Conservation (phyloP, 92 coral and sea anemone species). For the Virgularia gustaviana region DNA sequence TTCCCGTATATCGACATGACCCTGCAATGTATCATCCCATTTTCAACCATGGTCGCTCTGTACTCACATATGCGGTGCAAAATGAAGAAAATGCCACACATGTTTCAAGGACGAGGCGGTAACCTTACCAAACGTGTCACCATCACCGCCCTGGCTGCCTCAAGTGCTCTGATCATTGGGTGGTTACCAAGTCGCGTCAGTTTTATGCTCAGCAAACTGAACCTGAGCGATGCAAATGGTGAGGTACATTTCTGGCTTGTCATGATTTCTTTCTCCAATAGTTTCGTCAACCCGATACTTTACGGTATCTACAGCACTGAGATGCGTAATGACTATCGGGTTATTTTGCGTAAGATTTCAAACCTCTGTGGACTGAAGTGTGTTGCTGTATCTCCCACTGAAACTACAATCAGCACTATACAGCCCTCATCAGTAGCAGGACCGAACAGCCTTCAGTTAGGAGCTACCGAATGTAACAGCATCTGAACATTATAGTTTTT, state of each 20-base stretch:
- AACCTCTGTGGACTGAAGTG: too few relatives aligned
- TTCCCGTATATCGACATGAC: constrained; percentile 35
- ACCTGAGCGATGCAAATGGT: constrained; percentile 21
- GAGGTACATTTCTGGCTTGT: constrained; percentile 24
- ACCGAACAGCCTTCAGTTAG: too few relatives aligned
- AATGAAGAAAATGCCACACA: constrained; percentile 29
- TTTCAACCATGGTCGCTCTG: constrained; percentile 23
- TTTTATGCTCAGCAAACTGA: constrained; percentile 25
- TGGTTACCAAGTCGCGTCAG: constrained; percentile 34
- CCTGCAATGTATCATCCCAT: constrained; percentile 32
- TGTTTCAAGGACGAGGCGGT: constrained; percentile 26
- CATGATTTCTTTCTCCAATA: constrained; percentile 24
- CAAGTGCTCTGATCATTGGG: constrained; percentile 32
- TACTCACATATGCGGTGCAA: constrained; percentile 26
- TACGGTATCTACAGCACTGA: constrained; percentile 30
- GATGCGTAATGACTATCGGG: constrained; percentile 22
- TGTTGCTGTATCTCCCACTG: too few relatives aligned
- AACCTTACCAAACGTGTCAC: constrained; percentile 22
- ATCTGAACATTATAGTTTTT: too few relatives aligned
- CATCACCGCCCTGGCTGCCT: constrained; percentile 31
- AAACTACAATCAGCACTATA: too few relatives aligned
- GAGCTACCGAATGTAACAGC: too few relatives aligned
- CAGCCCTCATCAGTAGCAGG: too few relatives aligned
- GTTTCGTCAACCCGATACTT: constrained; percentile 20
- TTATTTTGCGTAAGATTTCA: constrained; percentile 6